A percentile compares a stretch with the other conserved stretches of the same genome.
phyloP scores from a whole-genome alignment of 1,140 invertebrate species.

The Papilio helenus region DNA sequence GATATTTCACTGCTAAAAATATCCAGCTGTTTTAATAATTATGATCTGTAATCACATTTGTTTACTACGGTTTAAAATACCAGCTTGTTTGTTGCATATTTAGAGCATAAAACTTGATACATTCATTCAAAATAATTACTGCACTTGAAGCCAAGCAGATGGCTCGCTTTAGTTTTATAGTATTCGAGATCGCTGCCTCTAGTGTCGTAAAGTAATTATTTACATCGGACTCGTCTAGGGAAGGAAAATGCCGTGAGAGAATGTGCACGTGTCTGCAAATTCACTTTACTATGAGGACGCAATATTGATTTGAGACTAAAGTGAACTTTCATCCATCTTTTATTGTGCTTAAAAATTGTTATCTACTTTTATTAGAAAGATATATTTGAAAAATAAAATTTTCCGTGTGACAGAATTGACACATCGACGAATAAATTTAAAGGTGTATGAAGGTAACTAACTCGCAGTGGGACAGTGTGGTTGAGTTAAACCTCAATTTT shows the following conservation, averaged over 20 bases:
- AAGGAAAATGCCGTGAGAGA: constrained; percentile 11
- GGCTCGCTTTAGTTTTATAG: background rate
- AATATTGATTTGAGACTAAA: background rate
- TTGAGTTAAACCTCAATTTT: no score
- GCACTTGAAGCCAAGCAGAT: background rate
- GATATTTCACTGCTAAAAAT: no score
- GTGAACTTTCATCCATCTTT: no score
- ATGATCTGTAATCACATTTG: background rate
- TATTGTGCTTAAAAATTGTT: no score
- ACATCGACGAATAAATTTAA: no score
- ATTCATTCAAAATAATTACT: no score
- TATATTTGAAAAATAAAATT: no score
- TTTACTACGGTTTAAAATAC: background rate
- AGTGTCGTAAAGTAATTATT: background rate
- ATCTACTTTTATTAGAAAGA: no score
- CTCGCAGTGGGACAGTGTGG: no score
- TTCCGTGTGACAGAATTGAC: no score
- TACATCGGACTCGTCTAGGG: background rate
- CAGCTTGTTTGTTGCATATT: background rate
- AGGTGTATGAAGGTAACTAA: no score
- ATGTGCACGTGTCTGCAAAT: background rate
- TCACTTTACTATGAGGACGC: background rate
- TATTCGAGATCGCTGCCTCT: background rate
- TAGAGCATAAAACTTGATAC: background rate
- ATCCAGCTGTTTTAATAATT: no score